Base-by-base conservation (phyloP, 2,888 invertebrate species). In the Caenorhabditis afra region DNA sequence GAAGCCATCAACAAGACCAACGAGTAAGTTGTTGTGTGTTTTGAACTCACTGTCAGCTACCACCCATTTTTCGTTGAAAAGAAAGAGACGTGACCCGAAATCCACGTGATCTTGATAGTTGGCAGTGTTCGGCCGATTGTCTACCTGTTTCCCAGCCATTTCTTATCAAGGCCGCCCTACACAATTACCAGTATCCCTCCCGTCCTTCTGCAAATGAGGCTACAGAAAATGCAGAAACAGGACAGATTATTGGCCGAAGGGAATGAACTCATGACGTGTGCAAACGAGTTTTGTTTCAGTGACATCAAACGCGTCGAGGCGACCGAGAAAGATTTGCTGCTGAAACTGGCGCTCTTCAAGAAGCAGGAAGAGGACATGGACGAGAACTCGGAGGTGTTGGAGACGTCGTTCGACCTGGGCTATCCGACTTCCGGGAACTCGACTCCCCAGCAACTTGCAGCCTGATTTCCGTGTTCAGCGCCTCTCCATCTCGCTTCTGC, bases 1-100 rank as follows among this genome's bases (percentile, higher is more conserved):
- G 85, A 85, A 66, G 79, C 79, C 3, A 75, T 83, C 20, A 68
- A 61, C 53, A 83, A 83, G 41, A 80, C 80, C 0, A 78, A 57
- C 45, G 58, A 45, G 83, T 83, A 22, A 65, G 61, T 37, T 23
- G 12, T n/a, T 41, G 44, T 22, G 44, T 45, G n/a, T 58, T 58
- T 44, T 44, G n/a, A 45, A 22, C 23, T 11, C 11, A 14, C n/a
- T 20, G 53, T 1, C 23, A 50, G 22, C 50, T 20, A 14, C 3
- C 59, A n/a, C 11, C 23, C 14, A n/a, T n/a, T n/a, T n/a, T 11
- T 45, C 14, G 29, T n/a, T n/a, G 18, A 12, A 53, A 35, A 64
- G 18, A 5, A 14, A 35, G 37, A 45, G 65, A 55, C 47, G 53
- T 29, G 20, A 41, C 44, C 52, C 37, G 57, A 66, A 66, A 45